Base-by-base conservation (phyloP, 2,113 vertebrate genomes). In the Gymnogyps californianus region DNA sequence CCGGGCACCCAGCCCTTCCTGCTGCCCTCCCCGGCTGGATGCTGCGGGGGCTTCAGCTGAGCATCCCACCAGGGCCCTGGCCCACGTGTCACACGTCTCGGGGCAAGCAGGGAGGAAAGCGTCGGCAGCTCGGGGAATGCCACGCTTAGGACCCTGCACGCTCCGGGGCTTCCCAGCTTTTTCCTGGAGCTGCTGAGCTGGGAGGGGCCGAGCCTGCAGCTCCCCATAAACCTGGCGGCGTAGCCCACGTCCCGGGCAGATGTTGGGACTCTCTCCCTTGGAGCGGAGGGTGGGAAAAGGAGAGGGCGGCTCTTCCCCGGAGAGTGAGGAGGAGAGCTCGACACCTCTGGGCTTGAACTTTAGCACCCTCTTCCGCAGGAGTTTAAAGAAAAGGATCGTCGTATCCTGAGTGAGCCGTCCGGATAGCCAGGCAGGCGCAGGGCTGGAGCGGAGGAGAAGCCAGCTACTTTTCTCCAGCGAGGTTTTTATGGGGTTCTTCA, bases 201-300 rank as follows among this genome's bases (percentile, higher is more conserved):
- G 97, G 97, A 96, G 97, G 98, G 97, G 95, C 96, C 9, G 92
- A 75, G 79, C 66, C 59, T 76, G 69, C 67, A 2, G 90, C 96
- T 97, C 96, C 96, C 95, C 96, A 97, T 97, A 97, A 98, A 97
- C 97, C 97, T 97, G 95, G 94, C 65, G 34, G 96, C 89, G 79
- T 47, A 79, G 79, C 82, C 77, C 80, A 67, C 55, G 52, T 95
- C 95, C 95, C 61, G 20, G 87, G 74, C 98, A 98, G 97, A 96
- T 97, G 97, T 95, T 95, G 75, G 83, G 96, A 92, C 72, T 78
- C 75, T 89, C 80, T 34, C 90, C 76, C 40, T 89, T 13, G 25
- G 72, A 93, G 91, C 11, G 3, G 83, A 95, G 82, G 36, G 9
- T 76, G 93, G 64, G 89, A 83, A 92, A 88, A 86, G 58, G 31